Percentiles rank a stretch among this genome's conserved stretches.
Conservation (phyloP, 2,797 vertebrate species). For the Xerus rutilus region DNA sequence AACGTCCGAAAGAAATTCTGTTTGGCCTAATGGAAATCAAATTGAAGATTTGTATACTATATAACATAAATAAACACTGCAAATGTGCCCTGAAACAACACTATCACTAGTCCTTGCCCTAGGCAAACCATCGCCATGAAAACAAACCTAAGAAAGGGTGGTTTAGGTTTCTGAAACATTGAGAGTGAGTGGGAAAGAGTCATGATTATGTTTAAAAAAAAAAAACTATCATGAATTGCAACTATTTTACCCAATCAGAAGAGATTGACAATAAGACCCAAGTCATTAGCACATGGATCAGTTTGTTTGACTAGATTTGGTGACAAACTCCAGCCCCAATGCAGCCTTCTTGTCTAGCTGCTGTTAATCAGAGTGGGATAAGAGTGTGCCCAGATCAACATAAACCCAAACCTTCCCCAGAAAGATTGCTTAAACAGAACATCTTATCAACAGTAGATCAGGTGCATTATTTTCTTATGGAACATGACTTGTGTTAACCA, state of each 20-base stretch:
- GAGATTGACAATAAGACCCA: neutral
- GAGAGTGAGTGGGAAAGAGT: neutral
- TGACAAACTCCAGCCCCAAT: neutral
- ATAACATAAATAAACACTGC: neutral
- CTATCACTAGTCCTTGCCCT: neutral
- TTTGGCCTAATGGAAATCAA: conserved; percentile 41
- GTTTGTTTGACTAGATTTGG: neutral
- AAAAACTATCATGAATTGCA: neutral
- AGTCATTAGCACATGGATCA: neutral
- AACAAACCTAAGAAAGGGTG: neutral
- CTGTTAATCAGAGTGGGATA: neutral
- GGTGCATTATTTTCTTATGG: neutral
- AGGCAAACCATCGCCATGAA: neutral
- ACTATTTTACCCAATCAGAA: conserved; percentile 6
- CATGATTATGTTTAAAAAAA: neutral
- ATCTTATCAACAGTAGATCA: neutral
- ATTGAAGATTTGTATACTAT: neutral
- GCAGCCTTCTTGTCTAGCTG: neutral
- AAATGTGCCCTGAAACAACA: conserved; percentile 36
- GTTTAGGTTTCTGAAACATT: conserved; percentile 4
- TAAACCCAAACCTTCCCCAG: neutral
- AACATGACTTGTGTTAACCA: neutral
- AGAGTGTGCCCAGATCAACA: neutral
- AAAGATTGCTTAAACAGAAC: neutral
- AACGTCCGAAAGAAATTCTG: conserved; percentile 55